A percentile compares a stretch with the other conserved stretches of the same genome.
These are phyloP conservation scores for Rhynchomys soricoides DNA, from an alignment of 2,113 vertebrate species.

Conservation along the genomic window DNA sequence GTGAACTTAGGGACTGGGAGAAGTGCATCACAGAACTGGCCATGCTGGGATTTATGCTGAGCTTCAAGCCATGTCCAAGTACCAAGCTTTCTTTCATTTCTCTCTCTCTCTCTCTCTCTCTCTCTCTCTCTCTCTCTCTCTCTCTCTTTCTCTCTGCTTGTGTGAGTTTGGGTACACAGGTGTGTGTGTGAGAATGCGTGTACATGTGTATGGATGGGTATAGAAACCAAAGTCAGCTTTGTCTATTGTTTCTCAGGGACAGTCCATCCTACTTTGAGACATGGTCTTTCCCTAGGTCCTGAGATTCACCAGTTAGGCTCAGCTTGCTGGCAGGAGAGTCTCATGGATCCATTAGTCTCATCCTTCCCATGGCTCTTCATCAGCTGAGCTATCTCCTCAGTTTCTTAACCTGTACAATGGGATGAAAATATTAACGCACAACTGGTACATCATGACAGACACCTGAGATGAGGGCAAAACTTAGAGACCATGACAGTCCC, in stretches of 20 bases:
- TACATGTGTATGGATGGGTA: neutral
- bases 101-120: too few relatives aligned
- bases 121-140: too few relatives aligned
- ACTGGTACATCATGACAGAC: neutral
- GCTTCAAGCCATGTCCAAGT: neutral
- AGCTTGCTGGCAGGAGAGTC: neutral
- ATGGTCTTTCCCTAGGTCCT: neutral
- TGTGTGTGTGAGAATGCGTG: neutral
- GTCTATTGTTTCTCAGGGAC: neutral
- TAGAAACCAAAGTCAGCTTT: neutral
- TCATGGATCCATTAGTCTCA: too few relatives aligned
- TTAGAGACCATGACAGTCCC: neutral
- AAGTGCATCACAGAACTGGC: accelerated
- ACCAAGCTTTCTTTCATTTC: neutral
- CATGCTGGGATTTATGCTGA: neutral
- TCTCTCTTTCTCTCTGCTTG: too few relatives aligned
- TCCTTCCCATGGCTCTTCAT: neutral
- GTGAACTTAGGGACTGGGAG: too few relatives aligned
- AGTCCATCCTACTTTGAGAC: neutral
- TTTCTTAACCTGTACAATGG: neutral
- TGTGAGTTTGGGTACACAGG: neutral
- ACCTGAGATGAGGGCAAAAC: neutral
- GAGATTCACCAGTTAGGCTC: neutral
- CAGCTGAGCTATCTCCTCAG: neutral
- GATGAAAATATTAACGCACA: neutral